Evolutionary conservation across 2,888 invertebrate genomes (phyloP).

Genomic region (Aspidiotus destructor): DNA sequence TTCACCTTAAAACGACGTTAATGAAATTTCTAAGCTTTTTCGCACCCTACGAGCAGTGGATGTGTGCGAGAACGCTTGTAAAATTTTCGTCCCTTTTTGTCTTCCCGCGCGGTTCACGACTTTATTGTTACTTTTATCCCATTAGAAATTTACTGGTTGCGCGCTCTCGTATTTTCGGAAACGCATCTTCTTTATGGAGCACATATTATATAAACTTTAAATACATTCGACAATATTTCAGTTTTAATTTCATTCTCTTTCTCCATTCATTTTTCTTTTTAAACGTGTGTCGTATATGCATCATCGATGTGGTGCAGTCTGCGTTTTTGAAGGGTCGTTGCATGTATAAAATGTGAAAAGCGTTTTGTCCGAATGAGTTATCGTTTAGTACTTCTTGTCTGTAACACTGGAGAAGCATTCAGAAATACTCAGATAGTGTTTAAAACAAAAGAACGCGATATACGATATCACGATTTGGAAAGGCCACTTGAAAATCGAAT

Average conservation of each 20-base stretch:
- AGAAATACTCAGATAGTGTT: background rate
- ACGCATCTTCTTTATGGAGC: background rate
- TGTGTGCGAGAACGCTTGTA: slow-evolving; percentile 16
- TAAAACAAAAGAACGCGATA: slow-evolving; percentile 24
- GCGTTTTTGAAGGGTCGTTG: too few relatives aligned
- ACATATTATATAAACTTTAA: background rate
- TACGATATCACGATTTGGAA: slow-evolving; percentile 24
- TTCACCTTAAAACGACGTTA: slow-evolving; percentile 51
- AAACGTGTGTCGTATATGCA: too few relatives aligned
- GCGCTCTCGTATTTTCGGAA: background rate
- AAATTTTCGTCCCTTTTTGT: slow-evolving; percentile 24
- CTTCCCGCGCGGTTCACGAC: background rate
- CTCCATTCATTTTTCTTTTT: too few relatives aligned
- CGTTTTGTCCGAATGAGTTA: too few relatives aligned
- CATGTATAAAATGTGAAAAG: too few relatives aligned
- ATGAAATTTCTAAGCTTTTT: slow-evolving; percentile 44
- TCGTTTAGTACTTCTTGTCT: background rate
- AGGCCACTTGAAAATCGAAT: slow-evolving; percentile 21
- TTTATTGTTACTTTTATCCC: slow-evolving; percentile 17
- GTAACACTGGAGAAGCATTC: background rate
- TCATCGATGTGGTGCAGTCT: too few relatives aligned
- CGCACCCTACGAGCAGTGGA: slow-evolving; percentile 3
- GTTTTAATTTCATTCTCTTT: too few relatives aligned
- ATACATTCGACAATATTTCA: too few relatives aligned
- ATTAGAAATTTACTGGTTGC: slow-evolving; percentile 15